Conservation (phyloP, 2,888 invertebrate species). For the Cryptocephalus moraei region DNA sequence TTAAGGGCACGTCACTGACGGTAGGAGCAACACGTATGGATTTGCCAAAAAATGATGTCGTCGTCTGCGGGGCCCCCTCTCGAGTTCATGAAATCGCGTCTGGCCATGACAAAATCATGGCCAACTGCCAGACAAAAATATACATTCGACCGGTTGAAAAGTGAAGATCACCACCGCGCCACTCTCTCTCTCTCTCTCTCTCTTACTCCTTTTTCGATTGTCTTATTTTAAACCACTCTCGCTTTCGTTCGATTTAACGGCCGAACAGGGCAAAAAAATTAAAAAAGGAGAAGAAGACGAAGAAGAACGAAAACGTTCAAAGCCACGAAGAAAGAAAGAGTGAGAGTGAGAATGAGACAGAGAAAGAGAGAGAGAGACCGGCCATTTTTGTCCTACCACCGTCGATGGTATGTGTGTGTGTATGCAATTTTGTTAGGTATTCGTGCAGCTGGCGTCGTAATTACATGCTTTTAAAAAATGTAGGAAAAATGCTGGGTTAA, state of each 20-base stretch:
- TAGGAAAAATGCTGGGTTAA: not conserved
- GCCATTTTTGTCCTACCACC: not conserved
- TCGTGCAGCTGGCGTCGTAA: not conserved
- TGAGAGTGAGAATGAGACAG: no score
- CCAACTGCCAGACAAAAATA: constrained; percentile 31
- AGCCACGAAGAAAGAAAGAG: not conserved
- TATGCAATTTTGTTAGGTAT: not conserved
- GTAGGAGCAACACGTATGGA: no score
- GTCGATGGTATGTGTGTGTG: not conserved
- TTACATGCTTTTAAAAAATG: not conserved
- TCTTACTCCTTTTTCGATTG: constrained; percentile 12
- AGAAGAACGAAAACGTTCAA: not conserved
- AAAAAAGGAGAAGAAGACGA: not conserved
- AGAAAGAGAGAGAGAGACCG: not conserved
- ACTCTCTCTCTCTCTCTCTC: no score
- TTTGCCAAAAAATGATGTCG: no score
- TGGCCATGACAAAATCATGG: constrained; percentile 29
- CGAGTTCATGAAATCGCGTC: constrained; percentile 24
- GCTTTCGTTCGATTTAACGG: constrained; percentile 16
- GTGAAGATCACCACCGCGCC: constrained; percentile 17
- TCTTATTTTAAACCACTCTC: constrained; percentile 21
- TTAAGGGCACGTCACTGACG: no score
- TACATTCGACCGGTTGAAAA: constrained; percentile 23
- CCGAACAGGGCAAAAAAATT: not conserved
- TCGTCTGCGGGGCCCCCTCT: no score